phyloP scores from a whole-genome alignment of 2,888 invertebrate species.

The Tipula vernalis region DNA sequence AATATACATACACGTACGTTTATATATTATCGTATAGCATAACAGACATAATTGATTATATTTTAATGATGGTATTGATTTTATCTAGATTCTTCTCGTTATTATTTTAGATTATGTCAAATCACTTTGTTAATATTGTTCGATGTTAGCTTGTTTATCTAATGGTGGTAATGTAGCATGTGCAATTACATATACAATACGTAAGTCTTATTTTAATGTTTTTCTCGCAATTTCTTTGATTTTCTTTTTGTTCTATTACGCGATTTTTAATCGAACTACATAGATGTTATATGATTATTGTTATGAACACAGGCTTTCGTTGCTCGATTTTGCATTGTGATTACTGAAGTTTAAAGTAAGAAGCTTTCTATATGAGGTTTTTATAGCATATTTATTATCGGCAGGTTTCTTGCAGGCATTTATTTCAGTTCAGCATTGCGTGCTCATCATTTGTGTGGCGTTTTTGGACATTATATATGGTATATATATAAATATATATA shows the following conservation, averaged over 20 bases:
- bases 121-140: background rate
- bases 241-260: background rate
- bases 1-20: background rate
- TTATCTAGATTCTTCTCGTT: background rate
- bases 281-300: background rate
- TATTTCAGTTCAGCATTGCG: too few relatives aligned
- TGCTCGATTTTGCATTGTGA: background rate
- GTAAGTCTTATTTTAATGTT: background rate
- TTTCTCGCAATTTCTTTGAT: background rate
- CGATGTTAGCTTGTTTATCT: background rate
- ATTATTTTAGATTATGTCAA: background rate
- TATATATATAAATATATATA: too few relatives aligned
- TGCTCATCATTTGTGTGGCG: too few relatives aligned
- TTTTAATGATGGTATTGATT: background rate
- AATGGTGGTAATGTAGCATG: background rate
- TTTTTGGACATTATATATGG: too few relatives aligned
- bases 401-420: too few relatives aligned
- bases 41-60: background rate
- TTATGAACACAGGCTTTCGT: background rate
- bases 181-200: background rate
- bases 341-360: too few relatives aligned
- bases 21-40: background rate
- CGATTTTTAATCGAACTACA: background rate
- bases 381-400: too few relatives aligned
- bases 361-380: too few relatives aligned